Evolutionary conservation across 2,797 vertebrate genomes (phyloP), one percentile per base, ranked within the genome.

Genomic region (Melanogrammus aeglefinus): DNA sequence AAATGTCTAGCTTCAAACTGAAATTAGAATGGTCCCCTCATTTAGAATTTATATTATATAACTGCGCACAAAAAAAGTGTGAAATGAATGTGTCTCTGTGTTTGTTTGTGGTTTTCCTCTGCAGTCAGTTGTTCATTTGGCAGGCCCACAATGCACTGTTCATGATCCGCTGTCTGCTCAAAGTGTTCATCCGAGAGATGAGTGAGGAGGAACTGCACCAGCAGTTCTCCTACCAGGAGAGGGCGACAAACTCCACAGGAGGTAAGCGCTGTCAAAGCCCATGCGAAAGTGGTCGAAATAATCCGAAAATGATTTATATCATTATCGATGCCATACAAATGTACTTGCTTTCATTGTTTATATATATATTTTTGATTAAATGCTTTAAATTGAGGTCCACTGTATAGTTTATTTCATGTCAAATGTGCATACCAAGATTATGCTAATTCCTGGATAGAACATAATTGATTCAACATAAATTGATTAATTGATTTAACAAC

Each of bases 101-200:
- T 66, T 13, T 21, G 16, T 16, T 16, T 18, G 47, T 51, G 13
- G 63, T 69, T 27, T 69, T 4, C 24, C 3, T 69, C 91, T 85
- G 13, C 85, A 99, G 98, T 93, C 97, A 99, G 90, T 93, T 99
- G 88, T 99, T 99, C 82, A 99, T 99, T 88, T 99, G 97, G 98
- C 98, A 99, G 89, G 97, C 97, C 79, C 97, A 99, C 94, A 99
- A 99, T 24, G 96, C 98, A 3, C 90, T 99, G 79, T 98, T 99
- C 84, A 97, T 99, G 88, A 96, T 99, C 85, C 97, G 97, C 89
- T 98, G 96, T 89, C 90, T 99, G 88, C 94, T 99, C 84, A 99
- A 99, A 92, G 97, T 97, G 21, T 98, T 99, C 91, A 96, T 98
- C 91, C 93, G 95, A 83, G 95, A 93, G 83, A 96, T 98, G 94